Evolutionary conservation across 2,797 vertebrate species (phyloP).

Genomic region (Chrysolophus pictus): DNA sequence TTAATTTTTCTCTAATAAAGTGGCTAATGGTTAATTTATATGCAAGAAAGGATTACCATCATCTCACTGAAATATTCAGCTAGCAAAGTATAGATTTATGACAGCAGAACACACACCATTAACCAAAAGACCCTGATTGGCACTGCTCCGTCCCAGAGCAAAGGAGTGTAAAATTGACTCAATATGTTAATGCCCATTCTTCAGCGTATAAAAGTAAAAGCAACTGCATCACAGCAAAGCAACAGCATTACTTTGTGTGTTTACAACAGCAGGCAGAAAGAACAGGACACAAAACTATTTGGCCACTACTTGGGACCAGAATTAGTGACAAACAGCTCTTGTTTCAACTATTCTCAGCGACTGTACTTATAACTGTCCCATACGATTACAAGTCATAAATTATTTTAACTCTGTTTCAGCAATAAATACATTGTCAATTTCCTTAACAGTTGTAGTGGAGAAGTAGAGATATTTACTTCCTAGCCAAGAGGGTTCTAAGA

Average conservation of each 20-base stretch:
- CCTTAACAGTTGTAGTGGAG: constrained; percentile 3
- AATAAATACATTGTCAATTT: constrained; percentile 44
- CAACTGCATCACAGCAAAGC: not conserved
- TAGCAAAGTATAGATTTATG: not conserved
- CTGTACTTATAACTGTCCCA: not conserved
- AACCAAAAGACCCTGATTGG: not conserved
- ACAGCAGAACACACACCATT: not conserved
- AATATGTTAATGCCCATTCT: not conserved
- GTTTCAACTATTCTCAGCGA: not conserved
- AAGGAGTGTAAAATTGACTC: not conserved
- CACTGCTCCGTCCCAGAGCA: not conserved
- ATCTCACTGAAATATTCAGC: not conserved
- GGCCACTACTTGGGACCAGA: not conserved
- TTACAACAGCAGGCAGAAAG: not conserved
- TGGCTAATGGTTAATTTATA: not conserved
- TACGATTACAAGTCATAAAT: not conserved
- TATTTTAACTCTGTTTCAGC: constrained; percentile 30
- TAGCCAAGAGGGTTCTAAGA: constrained; percentile 27
- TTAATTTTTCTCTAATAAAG: not conserved
- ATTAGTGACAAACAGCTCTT: not conserved
- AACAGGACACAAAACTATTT: not conserved
- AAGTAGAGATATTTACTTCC: not conserved
- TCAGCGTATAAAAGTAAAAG: not conserved
- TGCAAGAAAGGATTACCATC: not conserved
- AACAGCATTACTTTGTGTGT: not conserved